Evolutionary conservation across 2,888 invertebrate genomes (phyloP).

Genomic region (Hypena proboscidalis): DNA sequence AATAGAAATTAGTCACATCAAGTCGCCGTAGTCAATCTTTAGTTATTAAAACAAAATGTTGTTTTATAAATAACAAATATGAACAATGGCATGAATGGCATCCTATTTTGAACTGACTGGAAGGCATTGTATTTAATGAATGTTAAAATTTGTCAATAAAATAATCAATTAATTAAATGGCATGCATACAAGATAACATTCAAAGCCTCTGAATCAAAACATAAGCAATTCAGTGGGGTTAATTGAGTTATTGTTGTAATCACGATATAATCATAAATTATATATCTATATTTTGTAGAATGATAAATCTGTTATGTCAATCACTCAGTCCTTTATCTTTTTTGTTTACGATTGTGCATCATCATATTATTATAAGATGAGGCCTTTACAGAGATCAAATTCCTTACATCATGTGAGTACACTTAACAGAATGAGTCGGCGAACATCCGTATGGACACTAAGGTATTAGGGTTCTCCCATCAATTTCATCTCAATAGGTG

Average conservation of each 20-base stretch:
- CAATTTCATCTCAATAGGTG: slow-evolving; percentile 52
- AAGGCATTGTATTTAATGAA: no score
- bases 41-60: no score
- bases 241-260: slow-evolving; percentile 21
- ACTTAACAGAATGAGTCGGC: slow-evolving; percentile 37
- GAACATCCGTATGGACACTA: slow-evolving; percentile 48
- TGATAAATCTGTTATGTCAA: slow-evolving; percentile 35
- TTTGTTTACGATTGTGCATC: slow-evolving; percentile 17
- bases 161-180: no score
- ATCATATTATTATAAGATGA: slow-evolving; percentile 24
- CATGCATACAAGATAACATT: not conserved
- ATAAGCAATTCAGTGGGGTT: slow-evolving; percentile 15
- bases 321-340: slow-evolving; percentile 24
- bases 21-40: slow-evolving; percentile 5
- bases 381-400: slow-evolving; percentile 9
- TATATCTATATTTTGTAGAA: slow-evolving; percentile 21
- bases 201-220: not conserved
- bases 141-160: no score
- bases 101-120: not conserved
- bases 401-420: slow-evolving; percentile 33
- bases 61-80: no score
- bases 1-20: slow-evolving; percentile 31
- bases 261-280: slow-evolving; percentile 27
- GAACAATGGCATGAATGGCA: not conserved
- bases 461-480: slow-evolving; percentile 58